Evolutionary conservation across 2,888 invertebrate genomes (phyloP), one percentile per base, ranked within the genome.

Genomic region (Craniophora ligustri): DNA sequence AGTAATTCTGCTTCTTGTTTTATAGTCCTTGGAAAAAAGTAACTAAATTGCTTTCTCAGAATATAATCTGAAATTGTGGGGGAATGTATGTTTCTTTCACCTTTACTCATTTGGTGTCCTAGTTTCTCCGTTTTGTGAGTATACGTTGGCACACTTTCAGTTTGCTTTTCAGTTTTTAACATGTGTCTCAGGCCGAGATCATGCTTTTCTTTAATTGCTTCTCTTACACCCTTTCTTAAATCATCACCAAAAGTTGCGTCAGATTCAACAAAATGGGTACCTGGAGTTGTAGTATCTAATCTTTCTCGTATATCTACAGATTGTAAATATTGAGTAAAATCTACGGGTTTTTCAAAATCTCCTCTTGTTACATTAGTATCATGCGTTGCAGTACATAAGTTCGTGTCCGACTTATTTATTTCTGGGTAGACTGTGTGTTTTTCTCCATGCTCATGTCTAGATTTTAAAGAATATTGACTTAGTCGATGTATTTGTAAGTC

Each of bases 21-120:
- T 35, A 14, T 58, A 7, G 50, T 62, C 60, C 75, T 72, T 14
- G 80, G 82, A 71, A 90, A 89, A 59, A 77, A 66, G 59, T 80
- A 88, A 41, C 59, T 76, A 60, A 85, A 60, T 28, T 60, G 46
- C 2, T 34, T 19, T 13, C 54, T 26, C 5, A 26, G 0, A 15
- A 26, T 15, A 0, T 36, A 23, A 40, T 13, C 39, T 35, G n/a
- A 6, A 18, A 1, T 32, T 21, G 40, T 15, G 41, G 40, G 21
- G 2, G 15, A 6, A 14, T 13, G 8, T 2, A 21, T 5, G 0
- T 14, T 0, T 19, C 46, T 50, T 46, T 35, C 28, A 8, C 30
- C 11, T 14, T n/a, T 40, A 15, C 10, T 23, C 0, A 18, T 3
- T 11, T 2, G 7, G 10, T 23, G 7, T 0, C 15, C n/a, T 13